phyloP scores from a whole-genome alignment of 2,797 vertebrate species.

The Falco cherrug region DNA sequence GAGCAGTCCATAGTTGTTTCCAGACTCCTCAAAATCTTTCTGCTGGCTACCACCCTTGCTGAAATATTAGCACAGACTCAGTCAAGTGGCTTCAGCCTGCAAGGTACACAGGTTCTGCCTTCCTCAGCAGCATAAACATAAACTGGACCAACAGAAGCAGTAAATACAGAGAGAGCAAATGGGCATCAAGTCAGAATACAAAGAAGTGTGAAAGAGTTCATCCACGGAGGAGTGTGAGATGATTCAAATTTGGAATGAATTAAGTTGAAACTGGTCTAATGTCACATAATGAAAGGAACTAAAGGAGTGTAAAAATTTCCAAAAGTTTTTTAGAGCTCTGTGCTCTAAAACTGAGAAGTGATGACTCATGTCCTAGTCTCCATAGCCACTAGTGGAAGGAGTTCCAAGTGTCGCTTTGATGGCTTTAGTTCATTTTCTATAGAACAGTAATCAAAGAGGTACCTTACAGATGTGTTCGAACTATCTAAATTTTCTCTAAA shows the following conservation, averaged over 20 bases:
- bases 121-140: background rate
- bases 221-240: background rate
- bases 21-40: background rate
- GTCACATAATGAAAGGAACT: background rate
- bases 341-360: background rate
- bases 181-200: background rate
- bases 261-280: background rate
- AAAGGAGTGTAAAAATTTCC: background rate
- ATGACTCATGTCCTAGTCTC: background rate
- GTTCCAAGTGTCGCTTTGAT: background rate
- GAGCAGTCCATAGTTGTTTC: background rate
- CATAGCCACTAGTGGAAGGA: background rate
- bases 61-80: background rate
- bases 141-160: background rate
- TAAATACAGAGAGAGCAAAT: background rate
- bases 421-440: background rate
- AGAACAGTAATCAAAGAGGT: background rate
- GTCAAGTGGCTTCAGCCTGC: background rate
- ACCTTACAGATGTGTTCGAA: background rate
- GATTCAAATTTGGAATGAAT: background rate
- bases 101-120: background rate
- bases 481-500: background rate
- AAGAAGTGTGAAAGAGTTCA: fast-evolving
- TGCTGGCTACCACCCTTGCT: background rate
- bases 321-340: background rate